phyloP scores from a whole-genome alignment of 2,113 vertebrate genomes.

The Lepus timidus region DNA sequence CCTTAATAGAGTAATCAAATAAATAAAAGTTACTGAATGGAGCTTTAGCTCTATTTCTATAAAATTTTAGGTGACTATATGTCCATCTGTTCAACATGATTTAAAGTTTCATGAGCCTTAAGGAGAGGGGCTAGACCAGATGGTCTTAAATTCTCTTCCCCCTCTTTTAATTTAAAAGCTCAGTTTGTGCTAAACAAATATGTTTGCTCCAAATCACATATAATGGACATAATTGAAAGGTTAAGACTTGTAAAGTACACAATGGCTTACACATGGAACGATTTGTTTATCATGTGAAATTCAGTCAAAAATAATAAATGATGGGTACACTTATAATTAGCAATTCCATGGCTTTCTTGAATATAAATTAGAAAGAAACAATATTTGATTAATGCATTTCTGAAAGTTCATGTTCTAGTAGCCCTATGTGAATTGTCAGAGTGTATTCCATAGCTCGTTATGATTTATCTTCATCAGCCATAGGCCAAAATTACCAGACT shows the following conservation, averaged over 20 bases:
- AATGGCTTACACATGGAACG: slow-evolving; percentile 60
- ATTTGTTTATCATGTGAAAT: slow-evolving; percentile 70
- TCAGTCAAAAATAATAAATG: slow-evolving; percentile 77
- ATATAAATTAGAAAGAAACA: slow-evolving; percentile 84
- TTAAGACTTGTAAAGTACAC: background rate
- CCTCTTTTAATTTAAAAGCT: slow-evolving; percentile 53
- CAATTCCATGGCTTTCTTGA: slow-evolving; percentile 73
- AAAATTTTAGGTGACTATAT: slow-evolving; percentile 41
- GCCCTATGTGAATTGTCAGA: slow-evolving; percentile 85
- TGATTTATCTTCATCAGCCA: slow-evolving; percentile 91
- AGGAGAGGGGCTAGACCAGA: slow-evolving; percentile 5
- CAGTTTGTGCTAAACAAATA: slow-evolving; percentile 33
- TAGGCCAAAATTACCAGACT: slow-evolving; percentile 88
- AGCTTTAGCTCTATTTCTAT: background rate
- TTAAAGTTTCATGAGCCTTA: slow-evolving; percentile 27
- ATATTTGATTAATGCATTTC: slow-evolving; percentile 86
- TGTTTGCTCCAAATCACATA: background rate
- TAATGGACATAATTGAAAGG: background rate
- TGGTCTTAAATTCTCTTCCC: slow-evolving; percentile 33
- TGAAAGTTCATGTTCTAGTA: slow-evolving; percentile 80
- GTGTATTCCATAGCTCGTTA: slow-evolving; percentile 84
- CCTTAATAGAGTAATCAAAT: background rate
- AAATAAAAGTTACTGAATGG: background rate
- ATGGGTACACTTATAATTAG: slow-evolving; percentile 79
- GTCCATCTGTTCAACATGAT: slow-evolving; percentile 54